Evolutionary conservation across 2,113 vertebrate genomes (phyloP).

Genomic region (Sapajus apella): DNA sequence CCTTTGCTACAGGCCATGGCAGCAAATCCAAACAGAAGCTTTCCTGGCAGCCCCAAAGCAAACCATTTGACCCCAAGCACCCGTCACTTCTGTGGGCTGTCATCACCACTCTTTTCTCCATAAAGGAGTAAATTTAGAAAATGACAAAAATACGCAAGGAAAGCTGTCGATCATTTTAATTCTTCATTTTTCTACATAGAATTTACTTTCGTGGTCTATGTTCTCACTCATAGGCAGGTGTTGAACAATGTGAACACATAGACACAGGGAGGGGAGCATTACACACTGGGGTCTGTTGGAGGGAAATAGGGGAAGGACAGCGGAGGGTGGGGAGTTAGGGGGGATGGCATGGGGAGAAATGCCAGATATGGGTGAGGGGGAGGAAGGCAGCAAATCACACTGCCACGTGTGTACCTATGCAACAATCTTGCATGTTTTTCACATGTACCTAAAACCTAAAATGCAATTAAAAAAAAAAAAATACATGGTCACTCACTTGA

Average conservation of each 20-base stretch:
- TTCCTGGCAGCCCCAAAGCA: background rate
- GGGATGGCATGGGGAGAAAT: too few species aligned
- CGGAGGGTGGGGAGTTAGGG: too few species aligned
- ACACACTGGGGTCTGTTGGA: too few species aligned
- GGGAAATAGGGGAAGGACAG: too few species aligned
- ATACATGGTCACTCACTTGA: background rate
- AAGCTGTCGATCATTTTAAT: background rate
- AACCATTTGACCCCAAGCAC: background rate
- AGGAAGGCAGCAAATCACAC: too few species aligned
- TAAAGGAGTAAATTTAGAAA: background rate
- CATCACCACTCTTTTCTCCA: background rate
- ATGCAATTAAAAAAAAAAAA: background rate
- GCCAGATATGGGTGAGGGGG: too few species aligned
- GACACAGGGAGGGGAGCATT: too few species aligned
- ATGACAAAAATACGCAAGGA: background rate
- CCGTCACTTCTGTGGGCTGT: accelerated
- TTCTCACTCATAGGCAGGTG: too few species aligned
- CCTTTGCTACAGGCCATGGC: background rate
- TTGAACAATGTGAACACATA: too few species aligned
- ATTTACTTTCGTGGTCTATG: constrained; percentile 7
- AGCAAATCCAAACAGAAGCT: background rate
- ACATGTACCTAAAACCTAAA: too few species aligned
- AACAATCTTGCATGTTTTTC: too few species aligned
- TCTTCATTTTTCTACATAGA: constrained; percentile 21
- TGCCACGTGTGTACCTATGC: too few species aligned